Conservation (phyloP, 2,797 vertebrate genomes). For the Threskiornis aethiopicus region DNA sequence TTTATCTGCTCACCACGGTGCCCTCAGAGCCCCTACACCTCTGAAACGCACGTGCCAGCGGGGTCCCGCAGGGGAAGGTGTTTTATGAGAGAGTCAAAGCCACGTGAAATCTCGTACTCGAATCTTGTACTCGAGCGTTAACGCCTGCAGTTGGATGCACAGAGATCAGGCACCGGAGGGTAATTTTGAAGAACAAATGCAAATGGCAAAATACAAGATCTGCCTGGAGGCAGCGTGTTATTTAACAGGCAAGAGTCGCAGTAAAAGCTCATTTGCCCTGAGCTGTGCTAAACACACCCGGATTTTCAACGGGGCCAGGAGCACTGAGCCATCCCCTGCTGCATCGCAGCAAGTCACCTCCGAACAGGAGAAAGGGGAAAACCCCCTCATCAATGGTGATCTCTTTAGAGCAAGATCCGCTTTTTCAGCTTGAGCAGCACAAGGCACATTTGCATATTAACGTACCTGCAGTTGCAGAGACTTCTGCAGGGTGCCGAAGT, state of each 20-base stretch:
- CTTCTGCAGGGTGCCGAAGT: not conserved
- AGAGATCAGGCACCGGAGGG: not conserved
- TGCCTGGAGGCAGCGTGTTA: not conserved
- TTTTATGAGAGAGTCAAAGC: not conserved
- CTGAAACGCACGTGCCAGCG: fast-evolving
- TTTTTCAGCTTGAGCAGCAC: not conserved
- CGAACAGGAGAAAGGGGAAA: not conserved
- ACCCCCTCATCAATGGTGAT: not conserved
- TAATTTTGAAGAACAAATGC: conserved; percentile 10
- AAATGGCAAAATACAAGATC: not conserved
- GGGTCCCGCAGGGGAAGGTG: not conserved
- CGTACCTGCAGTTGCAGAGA: not conserved
- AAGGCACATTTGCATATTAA: not conserved
- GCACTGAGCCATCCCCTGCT: not conserved
- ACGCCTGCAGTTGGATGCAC: not conserved
- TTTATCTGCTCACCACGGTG: not conserved
- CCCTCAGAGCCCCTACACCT: fast-evolving
- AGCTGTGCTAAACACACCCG: not conserved
- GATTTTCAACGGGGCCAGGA: not conserved
- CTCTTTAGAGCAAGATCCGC: not conserved
- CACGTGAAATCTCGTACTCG: fast-evolving
- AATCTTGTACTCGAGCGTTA: fast-evolving
- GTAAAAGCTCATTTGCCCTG: not conserved
- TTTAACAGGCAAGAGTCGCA: not conserved
- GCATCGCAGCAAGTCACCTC: not conserved